These are phyloP conservation scores for Crioceris asparagi DNA, from an alignment of 2,888 invertebrate species.

Conservation along the genomic window DNA sequence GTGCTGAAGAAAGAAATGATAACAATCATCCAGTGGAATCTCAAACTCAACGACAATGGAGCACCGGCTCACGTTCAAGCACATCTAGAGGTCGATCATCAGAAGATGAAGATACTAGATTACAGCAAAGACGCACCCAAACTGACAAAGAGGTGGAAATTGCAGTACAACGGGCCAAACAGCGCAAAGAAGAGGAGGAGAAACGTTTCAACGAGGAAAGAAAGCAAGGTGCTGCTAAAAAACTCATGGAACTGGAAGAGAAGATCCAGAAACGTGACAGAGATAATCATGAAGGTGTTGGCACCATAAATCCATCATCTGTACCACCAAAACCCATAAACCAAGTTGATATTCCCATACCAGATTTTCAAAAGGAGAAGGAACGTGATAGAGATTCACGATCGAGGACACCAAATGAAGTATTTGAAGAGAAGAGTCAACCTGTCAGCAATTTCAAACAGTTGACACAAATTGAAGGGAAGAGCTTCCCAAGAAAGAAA, in stretches of 20 bases:
- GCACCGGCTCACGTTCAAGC: slow-evolving; percentile 15
- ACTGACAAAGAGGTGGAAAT: slow-evolving; percentile 57
- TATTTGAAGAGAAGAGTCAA: slow-evolving; percentile 22
- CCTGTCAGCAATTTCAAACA: slow-evolving; percentile 30
- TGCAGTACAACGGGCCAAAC: slow-evolving; percentile 73
- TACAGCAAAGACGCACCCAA: slow-evolving; percentile 21
- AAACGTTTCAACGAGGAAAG: slow-evolving; percentile 56
- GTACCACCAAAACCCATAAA: slow-evolving; percentile 37
- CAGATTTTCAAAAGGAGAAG: slow-evolving; percentile 44
- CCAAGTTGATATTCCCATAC: slow-evolving; percentile 39
- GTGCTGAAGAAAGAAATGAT: slow-evolving; percentile 12
- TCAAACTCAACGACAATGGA: slow-evolving; percentile 21
- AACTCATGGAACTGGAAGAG: slow-evolving; percentile 57
- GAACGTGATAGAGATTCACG: slow-evolving; percentile 25
- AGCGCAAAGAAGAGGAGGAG: slow-evolving; percentile 82
- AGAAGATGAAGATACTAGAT: slow-evolving; percentile 19
- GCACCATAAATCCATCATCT: slow-evolving; percentile 32
- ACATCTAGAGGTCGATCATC: slow-evolving; percentile 36
- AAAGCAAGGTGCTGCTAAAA: slow-evolving; percentile 52
- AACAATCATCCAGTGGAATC: slow-evolving; percentile 14
- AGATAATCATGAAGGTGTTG: slow-evolving; percentile 38
- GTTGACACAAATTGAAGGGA: slow-evolving; percentile 37
- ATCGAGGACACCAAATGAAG: slow-evolving; percentile 25
- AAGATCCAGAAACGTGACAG: slow-evolving; percentile 49
- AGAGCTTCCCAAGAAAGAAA: slow-evolving; percentile 24